Conservation (phyloP, 2,797 vertebrate species). For the Muscicapa comitata region DNA sequence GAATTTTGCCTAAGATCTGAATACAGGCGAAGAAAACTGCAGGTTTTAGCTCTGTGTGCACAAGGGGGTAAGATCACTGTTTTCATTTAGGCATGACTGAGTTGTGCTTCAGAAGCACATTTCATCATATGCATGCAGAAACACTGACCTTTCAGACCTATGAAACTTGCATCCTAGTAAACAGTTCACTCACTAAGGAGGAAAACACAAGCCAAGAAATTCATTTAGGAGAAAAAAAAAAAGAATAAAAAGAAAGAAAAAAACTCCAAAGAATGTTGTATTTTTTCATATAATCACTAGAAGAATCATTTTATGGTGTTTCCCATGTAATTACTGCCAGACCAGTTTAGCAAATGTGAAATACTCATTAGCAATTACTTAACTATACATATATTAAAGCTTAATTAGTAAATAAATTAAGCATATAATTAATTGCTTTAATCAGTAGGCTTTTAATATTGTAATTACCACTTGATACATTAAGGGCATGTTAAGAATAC, state of each 20-base stretch:
- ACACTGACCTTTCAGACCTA: neutral
- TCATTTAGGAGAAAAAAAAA: neutral
- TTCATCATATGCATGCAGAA: neutral
- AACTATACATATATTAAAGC: conserved; percentile 76
- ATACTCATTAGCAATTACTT: conserved; percentile 73
- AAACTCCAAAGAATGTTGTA: neutral
- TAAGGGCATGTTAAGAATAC: conserved; percentile 76
- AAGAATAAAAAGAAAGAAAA: neutral
- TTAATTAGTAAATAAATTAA: conserved; percentile 80
- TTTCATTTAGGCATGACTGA: neutral
- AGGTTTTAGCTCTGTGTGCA: neutral
- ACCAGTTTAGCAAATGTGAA: conserved; percentile 69
- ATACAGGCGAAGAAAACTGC: neutral
- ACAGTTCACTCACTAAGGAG: neutral
- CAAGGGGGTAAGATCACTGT: neutral
- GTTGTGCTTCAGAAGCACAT: neutral
- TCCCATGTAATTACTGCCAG: conserved; percentile 65
- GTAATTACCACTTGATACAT: conserved; percentile 70
- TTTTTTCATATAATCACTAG: conserved; percentile 33
- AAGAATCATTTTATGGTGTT: conserved; percentile 48
- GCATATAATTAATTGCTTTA: conserved; percentile 75
- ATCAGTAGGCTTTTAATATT: conserved; percentile 72
- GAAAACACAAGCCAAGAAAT: neutral
- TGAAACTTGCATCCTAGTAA: neutral
- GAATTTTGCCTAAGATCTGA: neutral